Evolutionary conservation across 2,888 invertebrate genomes (phyloP), one percentile per base, ranked within the genome.

Genomic region (Spatulosminthurus flaviceps): DNA sequence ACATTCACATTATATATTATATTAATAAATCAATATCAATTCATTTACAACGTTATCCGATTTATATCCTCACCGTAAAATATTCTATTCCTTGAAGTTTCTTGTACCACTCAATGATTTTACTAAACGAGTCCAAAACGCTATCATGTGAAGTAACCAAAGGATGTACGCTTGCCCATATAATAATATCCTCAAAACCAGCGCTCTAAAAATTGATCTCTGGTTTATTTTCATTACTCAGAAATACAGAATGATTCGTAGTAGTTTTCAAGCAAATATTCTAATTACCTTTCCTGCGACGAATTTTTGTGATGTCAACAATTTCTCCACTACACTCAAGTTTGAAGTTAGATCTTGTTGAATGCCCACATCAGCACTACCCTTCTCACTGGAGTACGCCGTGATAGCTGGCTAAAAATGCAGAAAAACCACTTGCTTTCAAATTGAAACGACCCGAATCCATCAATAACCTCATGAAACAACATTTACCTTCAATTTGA

Each of bases 151-250:
- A 73, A 9, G 89, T 88, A 80, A 89, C 87, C 0, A 93, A 85
- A 0, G 93, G 93, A 86, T 92, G 93, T 4, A 95, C 85, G 0
- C 92, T 91, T 64, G 91, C 90, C 93, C 93, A 95, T 81, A 94
- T 88, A 2, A 91, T 90, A 77, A 93, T 88, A 88, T 95, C 95
- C 0, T 92, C 93, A 2, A 92, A 89, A 11, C 76, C 76, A 4
- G 76, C 76, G 67, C 76, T 76, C 76, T 76, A n/a, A n/a, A 11
- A 4, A 73, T 66, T 64, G 0, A 76, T 26, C 51, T 11, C 16
- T 19, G 16, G 26, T 42, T 43, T n/a, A 24, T 19, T 72, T 43
- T 16, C 24, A 13, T 21, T 22, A 60, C 4, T 21, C n/a, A 21
- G 60, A 19, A 60, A n/a, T n/a, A n/a, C n/a, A n/a, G 5, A 16